Conservation (phyloP, 23 tunicate genomes). For the Trididemnum miniatum region DNA sequence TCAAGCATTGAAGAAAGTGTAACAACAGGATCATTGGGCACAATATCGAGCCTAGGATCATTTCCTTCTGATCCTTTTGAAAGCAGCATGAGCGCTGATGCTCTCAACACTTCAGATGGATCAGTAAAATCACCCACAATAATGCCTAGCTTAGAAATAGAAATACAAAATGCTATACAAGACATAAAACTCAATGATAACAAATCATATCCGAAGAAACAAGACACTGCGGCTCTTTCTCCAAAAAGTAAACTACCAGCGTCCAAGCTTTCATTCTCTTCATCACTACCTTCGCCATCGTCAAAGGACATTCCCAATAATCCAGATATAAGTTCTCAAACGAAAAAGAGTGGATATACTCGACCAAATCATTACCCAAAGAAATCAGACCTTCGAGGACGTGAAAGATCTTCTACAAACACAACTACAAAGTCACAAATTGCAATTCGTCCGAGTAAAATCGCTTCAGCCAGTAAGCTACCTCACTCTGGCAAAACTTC, state of each 20-base stretch:
- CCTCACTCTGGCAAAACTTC: not conserved
- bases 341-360: too few relatives aligned
- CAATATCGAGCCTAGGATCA: conserved; percentile 69
- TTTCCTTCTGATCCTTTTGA: conserved; percentile 52
- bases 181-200: too few relatives aligned
- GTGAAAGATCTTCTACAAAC: not conserved
- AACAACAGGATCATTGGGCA: conserved; percentile 21
- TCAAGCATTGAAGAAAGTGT: not conserved
- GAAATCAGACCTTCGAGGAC: not conserved
- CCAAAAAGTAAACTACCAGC: not conserved
- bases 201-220: not conserved
- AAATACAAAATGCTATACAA: not conserved
- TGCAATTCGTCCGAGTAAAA: not conserved
- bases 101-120: not conserved
- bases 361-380: not conserved
- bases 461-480: not conserved
- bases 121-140: not conserved
- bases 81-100: conserved; percentile 27
- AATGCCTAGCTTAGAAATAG: not conserved
- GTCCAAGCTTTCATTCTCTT: not conserved
- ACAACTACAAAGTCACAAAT: not conserved
- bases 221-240: not conserved
- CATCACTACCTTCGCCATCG: not conserved
- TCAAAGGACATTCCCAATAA: not conserved
- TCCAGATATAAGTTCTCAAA: not conserved